Percentiles rank a stretch among this genome's conserved stretches.
Evolutionary conservation across 2,113 vertebrate species (phyloP).

Genomic region (Tenrec ecaudatus): DNA sequence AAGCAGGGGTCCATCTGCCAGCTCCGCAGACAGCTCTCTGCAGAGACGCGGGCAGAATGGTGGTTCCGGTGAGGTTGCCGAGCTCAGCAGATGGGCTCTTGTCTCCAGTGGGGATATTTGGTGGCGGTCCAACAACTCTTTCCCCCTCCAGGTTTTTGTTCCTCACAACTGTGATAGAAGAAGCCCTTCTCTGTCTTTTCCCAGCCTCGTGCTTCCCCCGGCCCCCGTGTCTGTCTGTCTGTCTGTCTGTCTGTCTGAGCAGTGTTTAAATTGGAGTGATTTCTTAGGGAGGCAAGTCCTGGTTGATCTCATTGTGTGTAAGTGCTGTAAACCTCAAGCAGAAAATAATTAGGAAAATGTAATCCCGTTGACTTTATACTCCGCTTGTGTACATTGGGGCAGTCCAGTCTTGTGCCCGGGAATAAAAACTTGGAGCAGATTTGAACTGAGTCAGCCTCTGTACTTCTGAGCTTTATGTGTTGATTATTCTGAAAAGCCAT

Average conservation of each 20-base stretch:
- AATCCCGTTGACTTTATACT: conserved; percentile 91
- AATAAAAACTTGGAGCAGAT: conserved; percentile 65
- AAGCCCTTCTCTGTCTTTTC: conserved; percentile 89
- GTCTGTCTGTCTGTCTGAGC: conserved; percentile 91
- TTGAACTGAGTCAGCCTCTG: conserved; percentile 54
- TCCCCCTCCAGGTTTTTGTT: conserved; percentile 91
- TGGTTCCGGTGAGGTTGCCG: conserved; percentile 90
- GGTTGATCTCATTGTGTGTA: conserved; percentile 89
- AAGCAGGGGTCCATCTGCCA: conserved; percentile 93
- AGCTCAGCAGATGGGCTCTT: conserved; percentile 93
- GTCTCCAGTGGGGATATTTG: conserved; percentile 92
- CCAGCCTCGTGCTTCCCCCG: conserved; percentile 80
- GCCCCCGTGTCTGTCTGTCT: conserved; percentile 87
- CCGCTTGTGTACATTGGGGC: conserved; percentile 82
- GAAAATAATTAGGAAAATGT: conserved; percentile 92
- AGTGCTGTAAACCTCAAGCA: conserved; percentile 88
- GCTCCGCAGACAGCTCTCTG: conserved; percentile 89
- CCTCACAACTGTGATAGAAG: conserved; percentile 89
- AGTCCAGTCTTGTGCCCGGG: conserved; percentile 77
- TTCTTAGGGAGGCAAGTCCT: conserved; percentile 89
- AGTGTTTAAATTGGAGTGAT: conserved; percentile 91
- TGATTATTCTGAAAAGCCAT: neutral
- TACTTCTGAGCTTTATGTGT: neutral
- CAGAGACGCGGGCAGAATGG: conserved; percentile 90
- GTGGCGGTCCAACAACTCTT: conserved; percentile 91